Conservation (phyloP, 2,113 vertebrate genomes). For the Sander lucioperca region DNA sequence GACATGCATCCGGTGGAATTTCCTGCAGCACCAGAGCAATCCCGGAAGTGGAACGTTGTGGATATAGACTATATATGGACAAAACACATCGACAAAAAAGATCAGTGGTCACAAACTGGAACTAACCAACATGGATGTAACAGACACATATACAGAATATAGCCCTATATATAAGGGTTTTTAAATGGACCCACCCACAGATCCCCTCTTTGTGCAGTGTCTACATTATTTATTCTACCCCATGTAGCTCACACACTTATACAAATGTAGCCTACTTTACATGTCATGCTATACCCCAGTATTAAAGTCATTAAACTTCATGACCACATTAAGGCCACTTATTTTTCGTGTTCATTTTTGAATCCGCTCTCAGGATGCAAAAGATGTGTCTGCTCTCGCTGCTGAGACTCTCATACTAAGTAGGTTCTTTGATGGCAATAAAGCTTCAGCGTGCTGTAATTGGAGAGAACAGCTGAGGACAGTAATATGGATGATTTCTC, state of each 20-base stretch:
- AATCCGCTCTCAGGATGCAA: constrained; percentile 40
- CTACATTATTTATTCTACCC: constrained; percentile 1
- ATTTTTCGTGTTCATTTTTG: constrained; percentile 19
- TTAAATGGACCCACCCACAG: constrained; percentile 21
- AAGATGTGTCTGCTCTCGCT: constrained; percentile 15
- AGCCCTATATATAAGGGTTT: neutral
- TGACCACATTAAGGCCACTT: neutral
- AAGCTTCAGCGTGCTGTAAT: constrained; percentile 52
- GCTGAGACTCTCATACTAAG: constrained; percentile 47
- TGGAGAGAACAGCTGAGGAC: constrained; percentile 53
- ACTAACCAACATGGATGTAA: constrained; percentile 21
- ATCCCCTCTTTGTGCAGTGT: neutral
- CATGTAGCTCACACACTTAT: neutral
- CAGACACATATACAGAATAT: constrained; percentile 19
- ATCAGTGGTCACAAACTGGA: neutral
- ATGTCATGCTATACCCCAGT: neutral
- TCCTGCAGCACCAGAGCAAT: neutral
- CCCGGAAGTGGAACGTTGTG: neutral
- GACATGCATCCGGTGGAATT: too few relatives aligned
- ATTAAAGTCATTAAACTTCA: neutral
- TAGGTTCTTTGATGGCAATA: constrained; percentile 47
- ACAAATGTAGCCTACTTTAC: neutral
- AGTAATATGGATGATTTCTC: constrained; percentile 55
- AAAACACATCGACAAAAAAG: neutral
- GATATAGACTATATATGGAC: neutral